These are phyloP conservation scores for Merluccius polli DNA, from an alignment of 2,797 vertebrate species.

Conservation along the genomic window DNA sequence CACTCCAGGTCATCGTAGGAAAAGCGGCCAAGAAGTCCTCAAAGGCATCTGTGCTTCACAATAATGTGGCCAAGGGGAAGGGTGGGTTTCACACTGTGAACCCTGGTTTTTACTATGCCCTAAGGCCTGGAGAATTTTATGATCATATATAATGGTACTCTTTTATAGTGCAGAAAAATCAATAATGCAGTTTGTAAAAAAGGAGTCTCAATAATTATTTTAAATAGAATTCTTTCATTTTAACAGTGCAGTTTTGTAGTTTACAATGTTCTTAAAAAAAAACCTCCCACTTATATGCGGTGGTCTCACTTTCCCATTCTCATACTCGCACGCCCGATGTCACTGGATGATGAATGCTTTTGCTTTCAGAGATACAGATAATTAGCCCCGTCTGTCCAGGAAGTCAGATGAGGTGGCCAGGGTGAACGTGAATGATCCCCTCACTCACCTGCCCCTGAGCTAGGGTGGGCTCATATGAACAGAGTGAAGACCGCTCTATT, in stretches of 20 bases:
- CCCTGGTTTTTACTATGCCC: conserved; percentile 9
- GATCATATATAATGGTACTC: conserved; percentile 13
- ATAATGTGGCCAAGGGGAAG: neutral
- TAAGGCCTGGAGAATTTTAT: neutral
- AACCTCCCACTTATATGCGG: neutral
- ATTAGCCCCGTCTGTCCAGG: conserved; percentile 14
- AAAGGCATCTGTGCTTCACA: neutral
- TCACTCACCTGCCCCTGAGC: conserved; percentile 36
- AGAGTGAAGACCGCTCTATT: conserved; percentile 9
- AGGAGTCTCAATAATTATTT: neutral
- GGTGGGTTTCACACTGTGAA: neutral
- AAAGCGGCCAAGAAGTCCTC: neutral
- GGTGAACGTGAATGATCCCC: conserved; percentile 40
- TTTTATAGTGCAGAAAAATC: conserved; percentile 16
- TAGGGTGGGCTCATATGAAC: neutral
- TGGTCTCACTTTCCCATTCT: neutral
- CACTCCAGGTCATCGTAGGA: neutral
- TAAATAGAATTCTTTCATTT: conserved; percentile 8
- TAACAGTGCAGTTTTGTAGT: conserved; percentile 1
- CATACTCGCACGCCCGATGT: neutral
- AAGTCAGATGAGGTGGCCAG: conserved; percentile 28
- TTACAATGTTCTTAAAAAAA: neutral
- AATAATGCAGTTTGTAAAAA: conserved; percentile 19
- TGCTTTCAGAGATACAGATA: neutral
- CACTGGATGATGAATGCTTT: neutral